A percentile compares a stretch with the other conserved stretches of the same genome.
Evolutionary conservation across 1,140 invertebrate genomes (phyloP).

Genomic region (Cepaea nemoralis): DNA sequence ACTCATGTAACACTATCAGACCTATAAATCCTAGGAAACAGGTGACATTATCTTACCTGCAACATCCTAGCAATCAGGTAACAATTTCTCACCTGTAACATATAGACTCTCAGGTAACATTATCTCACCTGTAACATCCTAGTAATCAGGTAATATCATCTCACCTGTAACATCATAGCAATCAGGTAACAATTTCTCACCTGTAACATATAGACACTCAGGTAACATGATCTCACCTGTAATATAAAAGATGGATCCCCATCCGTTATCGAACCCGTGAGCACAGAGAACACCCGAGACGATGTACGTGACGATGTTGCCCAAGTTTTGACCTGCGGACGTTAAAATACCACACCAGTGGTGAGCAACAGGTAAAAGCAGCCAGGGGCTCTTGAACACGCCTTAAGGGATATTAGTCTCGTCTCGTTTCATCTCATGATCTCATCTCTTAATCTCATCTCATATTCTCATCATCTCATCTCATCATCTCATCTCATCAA

Average conservation of each 20-base stretch:
- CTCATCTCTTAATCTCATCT: too few relatives aligned
- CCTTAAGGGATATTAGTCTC: too few relatives aligned
- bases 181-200: neutral
- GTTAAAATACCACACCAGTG: too few relatives aligned
- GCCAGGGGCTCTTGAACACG: neutral
- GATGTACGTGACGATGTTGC: constrained; percentile 52
- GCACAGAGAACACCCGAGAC: constrained; percentile 59
- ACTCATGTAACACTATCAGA: too few relatives aligned
- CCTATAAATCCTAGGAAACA: too few relatives aligned
- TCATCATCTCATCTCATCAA: too few relatives aligned
- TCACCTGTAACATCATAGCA: neutral
- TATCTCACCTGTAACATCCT: neutral
- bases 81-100: neutral
- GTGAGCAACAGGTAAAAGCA: too few relatives aligned
- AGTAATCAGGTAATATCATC: neutral
- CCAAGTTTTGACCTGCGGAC: constrained; percentile 41
- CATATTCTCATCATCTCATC: too few relatives aligned
- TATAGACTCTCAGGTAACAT: too few relatives aligned
- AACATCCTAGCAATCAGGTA: too few relatives aligned
- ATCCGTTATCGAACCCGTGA: constrained; percentile 58
- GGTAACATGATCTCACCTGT: constrained; percentile 54
- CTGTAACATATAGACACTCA: neutral
- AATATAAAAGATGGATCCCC: constrained; percentile 64
- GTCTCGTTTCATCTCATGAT: too few relatives aligned
- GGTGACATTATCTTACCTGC: too few relatives aligned